A percentile compares a stretch with the other conserved stretches of the same genome.
Conservation (phyloP, 2,113 vertebrate genomes). For the Leptocoma aspasia region DNA sequence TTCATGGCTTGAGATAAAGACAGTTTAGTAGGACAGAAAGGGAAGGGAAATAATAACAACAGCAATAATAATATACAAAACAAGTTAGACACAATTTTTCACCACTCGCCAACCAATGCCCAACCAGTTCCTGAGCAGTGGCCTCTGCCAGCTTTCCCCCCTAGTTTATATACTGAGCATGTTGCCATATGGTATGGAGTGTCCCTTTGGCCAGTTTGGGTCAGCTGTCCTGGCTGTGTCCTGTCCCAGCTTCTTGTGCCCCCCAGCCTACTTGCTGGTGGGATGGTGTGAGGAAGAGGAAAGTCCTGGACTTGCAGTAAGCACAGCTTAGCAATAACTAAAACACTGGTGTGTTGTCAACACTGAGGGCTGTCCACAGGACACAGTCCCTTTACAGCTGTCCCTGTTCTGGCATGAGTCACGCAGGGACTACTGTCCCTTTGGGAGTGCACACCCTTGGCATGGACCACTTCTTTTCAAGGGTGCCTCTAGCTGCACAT, state of each 20-base stretch:
- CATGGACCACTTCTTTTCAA: not conserved
- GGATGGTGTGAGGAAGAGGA: not conserved
- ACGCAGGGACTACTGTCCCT: not conserved
- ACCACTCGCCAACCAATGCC: rapidly evolving
- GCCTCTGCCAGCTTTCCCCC: not conserved
- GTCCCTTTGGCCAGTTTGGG: not conserved
- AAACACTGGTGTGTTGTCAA: not conserved
- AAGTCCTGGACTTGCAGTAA: not conserved
- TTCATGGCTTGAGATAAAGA: not conserved
- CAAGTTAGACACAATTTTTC: not conserved
- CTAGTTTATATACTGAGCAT: not conserved
- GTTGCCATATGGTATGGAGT: not conserved
- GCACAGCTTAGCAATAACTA: not conserved
- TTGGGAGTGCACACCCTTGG: not conserved
- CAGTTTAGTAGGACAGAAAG: not conserved
- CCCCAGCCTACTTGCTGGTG: not conserved
- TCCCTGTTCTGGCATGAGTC: not conserved
- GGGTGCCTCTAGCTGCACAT: not conserved
- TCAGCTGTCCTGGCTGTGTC: not conserved
- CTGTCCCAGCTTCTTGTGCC: not conserved
- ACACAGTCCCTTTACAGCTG: not conserved
- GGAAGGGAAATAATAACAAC: not conserved
- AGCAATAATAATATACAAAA: not conserved
- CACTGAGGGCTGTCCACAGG: not conserved
- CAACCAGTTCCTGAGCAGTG: not conserved